Conservation (phyloP, 2,797 vertebrate species). For the Coregonus suidteri region DNA sequence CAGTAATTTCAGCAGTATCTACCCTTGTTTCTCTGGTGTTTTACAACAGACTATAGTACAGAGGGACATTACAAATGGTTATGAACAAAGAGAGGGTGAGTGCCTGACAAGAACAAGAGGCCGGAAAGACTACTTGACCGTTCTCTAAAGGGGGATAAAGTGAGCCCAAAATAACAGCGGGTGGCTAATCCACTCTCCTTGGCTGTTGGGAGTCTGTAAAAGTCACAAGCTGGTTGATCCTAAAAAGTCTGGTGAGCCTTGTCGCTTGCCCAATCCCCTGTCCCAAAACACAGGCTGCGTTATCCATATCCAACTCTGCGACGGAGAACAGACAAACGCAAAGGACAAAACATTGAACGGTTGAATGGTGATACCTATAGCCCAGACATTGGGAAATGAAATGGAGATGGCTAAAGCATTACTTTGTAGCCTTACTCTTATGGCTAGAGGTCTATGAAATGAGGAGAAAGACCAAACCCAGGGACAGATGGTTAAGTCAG, state of each 20-base stretch:
- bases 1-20: not conserved
- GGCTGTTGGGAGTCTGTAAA: conserved; percentile 52
- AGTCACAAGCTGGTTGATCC: conserved; percentile 55
- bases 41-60: not conserved
- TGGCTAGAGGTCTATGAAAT: not conserved
- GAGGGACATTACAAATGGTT: not conserved
- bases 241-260: conserved; percentile 29
- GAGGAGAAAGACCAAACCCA: not conserved
- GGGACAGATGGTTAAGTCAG: not conserved
- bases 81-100: not conserved
- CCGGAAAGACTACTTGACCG: conserved; percentile 34
- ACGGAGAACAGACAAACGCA: conserved; percentile 29
- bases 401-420: not conserved
- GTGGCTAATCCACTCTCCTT: conserved; percentile 69
- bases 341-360: not conserved
- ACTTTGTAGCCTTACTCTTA: not conserved
- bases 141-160: conserved; percentile 27
- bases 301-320: conserved; percentile 47
- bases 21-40: not conserved
- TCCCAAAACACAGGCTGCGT: conserved; percentile 41
- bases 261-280: conserved; percentile 43
- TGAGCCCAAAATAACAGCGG: conserved; percentile 60
- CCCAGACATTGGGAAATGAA: not conserved
- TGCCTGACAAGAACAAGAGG: not conserved
- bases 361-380: not conserved